Conservation (phyloP, 2,888 invertebrate species). For the Dorcus parallelipipedus region DNA sequence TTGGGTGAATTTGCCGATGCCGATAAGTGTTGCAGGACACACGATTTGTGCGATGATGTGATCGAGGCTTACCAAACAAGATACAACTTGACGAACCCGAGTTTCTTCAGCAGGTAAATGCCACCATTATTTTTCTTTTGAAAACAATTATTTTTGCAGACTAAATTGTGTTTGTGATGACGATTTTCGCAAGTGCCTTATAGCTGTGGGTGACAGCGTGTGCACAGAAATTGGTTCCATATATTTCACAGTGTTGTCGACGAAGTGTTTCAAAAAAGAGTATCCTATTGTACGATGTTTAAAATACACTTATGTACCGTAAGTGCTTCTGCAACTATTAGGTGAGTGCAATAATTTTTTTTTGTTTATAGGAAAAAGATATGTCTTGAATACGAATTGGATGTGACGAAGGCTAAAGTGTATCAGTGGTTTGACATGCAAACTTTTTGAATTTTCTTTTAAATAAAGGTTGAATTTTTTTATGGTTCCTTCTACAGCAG, state of each 20-base stretch:
- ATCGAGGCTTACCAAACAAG: constrained; percentile 47
- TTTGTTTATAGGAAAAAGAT: constrained; percentile 3
- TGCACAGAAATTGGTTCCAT: constrained; percentile 48
- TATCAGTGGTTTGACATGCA: constrained; percentile 12
- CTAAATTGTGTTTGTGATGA: constrained; percentile 56
- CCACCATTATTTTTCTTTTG: neutral
- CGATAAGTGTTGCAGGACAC: constrained; percentile 71
- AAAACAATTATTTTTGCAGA: constrained; percentile 38
- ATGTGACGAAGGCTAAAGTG: neutral
- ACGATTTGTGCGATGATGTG: constrained; percentile 65
- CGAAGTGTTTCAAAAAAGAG: constrained; percentile 59
- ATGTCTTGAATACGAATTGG: constrained; percentile 3
- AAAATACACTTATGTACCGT: constrained; percentile 43
- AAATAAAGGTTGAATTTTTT: too few species aligned
- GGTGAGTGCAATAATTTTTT: neutral
- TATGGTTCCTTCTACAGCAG: too few species aligned
- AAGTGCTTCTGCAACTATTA: constrained; percentile 44
- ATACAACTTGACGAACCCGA: constrained; percentile 39
- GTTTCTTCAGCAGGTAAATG: constrained; percentile 38
- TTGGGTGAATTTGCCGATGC: constrained; percentile 60
- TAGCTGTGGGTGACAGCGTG: constrained; percentile 17
- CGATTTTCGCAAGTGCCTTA: constrained; percentile 50
- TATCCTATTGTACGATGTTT: constrained; percentile 55
- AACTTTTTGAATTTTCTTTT: neutral
- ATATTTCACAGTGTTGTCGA: constrained; percentile 57